Evolutionary conservation across 2,888 invertebrate species (phyloP), one percentile per base, ranked within the genome.

Genomic region (Xestia xanthographa): DNA sequence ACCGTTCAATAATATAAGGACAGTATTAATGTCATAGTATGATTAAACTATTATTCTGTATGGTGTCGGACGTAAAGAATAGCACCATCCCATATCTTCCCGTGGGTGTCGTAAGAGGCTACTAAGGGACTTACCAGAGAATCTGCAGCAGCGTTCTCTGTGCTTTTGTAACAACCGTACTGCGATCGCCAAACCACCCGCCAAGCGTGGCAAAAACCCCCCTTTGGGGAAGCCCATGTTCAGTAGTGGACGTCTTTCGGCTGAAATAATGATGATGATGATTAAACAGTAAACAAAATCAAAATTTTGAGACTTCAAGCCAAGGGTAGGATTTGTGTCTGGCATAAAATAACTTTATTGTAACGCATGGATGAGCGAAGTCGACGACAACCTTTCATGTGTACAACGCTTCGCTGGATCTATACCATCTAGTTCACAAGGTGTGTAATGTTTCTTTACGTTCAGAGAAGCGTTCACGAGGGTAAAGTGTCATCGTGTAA

Each of bases 391-490:
- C 65, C 80, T 68, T 68, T 84, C 65, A 73, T 45, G 50, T 80
- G 34, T 56, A 53, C 58, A 60, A 83, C 79, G 70, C 71, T 66
- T 79, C 71, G 38, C 14, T 69, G 58, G 29, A 78, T 66, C 29
- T 43, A 58, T 26, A n/a, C 12, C 68, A 17, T 68, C 43, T 50
- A 29, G 63, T 38, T 83, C 50, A 78, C 58, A 83, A 83, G 41
- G 71, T 78, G 50, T 68, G 45, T 53, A 53, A 41, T 63, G 41
- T 41, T 63, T 63, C 63, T 69, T n/a, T 65, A 50, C 66, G 78
- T 41, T 66, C 65, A 66, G 53, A 53, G 41, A 70, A 66, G 79
- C 79, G 60, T 80, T 80, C 83, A 83, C 9, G 71, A 53, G 66
- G 11, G 48, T 60, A 29, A 34, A 79, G 77, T 22, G 11, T 38